phyloP scores from a whole-genome alignment of 2,888 invertebrate species.

The Epirrita christyi region DNA sequence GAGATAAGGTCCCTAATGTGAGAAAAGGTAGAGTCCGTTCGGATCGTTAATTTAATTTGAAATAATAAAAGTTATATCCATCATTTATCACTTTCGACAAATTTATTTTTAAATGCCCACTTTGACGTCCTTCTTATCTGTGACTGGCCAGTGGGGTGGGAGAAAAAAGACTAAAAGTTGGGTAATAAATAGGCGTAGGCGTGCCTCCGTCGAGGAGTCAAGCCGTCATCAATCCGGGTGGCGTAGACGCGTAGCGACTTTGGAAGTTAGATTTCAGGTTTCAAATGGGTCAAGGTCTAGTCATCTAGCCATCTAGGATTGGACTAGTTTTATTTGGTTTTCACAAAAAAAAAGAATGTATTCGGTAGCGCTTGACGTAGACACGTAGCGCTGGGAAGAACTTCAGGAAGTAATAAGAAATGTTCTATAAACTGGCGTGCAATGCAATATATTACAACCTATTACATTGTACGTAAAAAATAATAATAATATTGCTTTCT shows the following conservation, averaged over 20 bases:
- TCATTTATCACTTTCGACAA: constrained; percentile 85
- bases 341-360: no score
- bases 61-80: constrained; percentile 83
- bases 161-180: constrained; percentile 63
- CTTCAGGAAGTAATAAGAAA: no score
- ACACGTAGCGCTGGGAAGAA: neutral
- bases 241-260: constrained; percentile 22
- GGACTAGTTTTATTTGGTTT: neutral
- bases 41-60: constrained; percentile 84
- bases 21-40: constrained; percentile 80
- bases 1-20: constrained; percentile 84
- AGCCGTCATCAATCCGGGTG: constrained; percentile 37
- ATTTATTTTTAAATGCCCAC: constrained; percentile 83
- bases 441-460: no score
- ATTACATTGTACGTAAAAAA: no score
- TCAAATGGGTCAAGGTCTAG: constrained; percentile 7
- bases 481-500: no score
- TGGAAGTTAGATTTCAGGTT: constrained; percentile 20
- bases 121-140: constrained; percentile 75
- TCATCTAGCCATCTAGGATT: neutral
- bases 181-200: constrained; percentile 71
- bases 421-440: no score
- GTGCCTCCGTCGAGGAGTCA: constrained; percentile 59
- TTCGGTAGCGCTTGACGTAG: no score
- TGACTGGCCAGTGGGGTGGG: constrained; percentile 64